Percentiles rank a stretch among this genome's conserved stretches.
phyloP scores from a whole-genome alignment of 1,140 invertebrate genomes.

The Macrocentrus cingulum region DNA sequence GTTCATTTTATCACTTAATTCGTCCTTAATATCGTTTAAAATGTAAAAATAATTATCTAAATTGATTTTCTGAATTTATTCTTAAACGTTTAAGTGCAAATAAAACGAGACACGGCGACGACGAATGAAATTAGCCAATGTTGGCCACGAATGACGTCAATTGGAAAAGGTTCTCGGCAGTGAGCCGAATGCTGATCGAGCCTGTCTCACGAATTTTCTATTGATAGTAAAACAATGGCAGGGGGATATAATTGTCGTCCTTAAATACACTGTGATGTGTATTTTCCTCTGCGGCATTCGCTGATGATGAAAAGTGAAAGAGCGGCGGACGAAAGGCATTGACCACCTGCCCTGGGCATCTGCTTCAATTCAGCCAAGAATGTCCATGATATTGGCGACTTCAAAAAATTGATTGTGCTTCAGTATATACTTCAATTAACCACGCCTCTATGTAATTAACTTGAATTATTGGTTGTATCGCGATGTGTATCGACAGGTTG shows the following conservation, averaged over 20 bases:
- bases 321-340: conserved; percentile 9
- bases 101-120: not conserved
- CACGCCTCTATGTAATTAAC: no score
- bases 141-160: conserved; percentile 37
- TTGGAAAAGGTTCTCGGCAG: conserved; percentile 38
- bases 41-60: no score
- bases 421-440: not conserved
- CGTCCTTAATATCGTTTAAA: no score
- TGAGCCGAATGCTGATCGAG: conserved; percentile 19
- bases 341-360: conserved; percentile 27
- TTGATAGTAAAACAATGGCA: no score
- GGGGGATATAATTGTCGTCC: not conserved
- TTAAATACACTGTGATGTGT: not conserved
- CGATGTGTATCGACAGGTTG: no score
- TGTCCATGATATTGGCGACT: not conserved
- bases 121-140: conserved; percentile 21
- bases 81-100: not conserved
- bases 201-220: conserved; percentile 7
- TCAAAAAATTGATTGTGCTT: not conserved
- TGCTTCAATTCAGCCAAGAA: conserved; percentile 17
- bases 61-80: no score
- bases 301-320: conserved; percentile 6
- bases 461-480: no score
- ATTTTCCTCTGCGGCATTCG: not conserved
- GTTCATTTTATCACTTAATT: no score